phyloP scores from a whole-genome alignment of 2,797 vertebrate genomes.

The Holocentrus rufus region DNA sequence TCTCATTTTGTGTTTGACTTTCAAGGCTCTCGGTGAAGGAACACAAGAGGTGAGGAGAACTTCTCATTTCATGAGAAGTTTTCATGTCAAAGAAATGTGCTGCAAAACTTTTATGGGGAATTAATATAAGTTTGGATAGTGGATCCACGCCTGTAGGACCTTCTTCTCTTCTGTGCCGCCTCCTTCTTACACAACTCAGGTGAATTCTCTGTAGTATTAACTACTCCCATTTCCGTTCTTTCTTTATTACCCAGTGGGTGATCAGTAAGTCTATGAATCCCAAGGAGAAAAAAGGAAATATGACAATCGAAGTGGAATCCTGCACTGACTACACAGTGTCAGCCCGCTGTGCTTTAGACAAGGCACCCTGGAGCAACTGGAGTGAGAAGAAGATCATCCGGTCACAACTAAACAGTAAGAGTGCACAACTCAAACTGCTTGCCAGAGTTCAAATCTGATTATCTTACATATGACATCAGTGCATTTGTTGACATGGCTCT shows the following conservation, averaged over 20 bases:
- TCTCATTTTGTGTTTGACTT: background rate
- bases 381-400: slow-evolving; percentile 42
- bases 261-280: background rate
- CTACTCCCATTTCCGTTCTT: background rate
- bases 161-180: no score
- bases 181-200: background rate
- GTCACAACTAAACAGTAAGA: slow-evolving; percentile 69
- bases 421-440: background rate
- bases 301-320: slow-evolving; percentile 43
- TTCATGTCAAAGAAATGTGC: background rate
- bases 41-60: slow-evolving; percentile 23
- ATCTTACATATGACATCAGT: no score
- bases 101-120: background rate
- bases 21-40: slow-evolving; percentile 12
- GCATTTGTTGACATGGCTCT: no score
- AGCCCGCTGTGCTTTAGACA: slow-evolving; percentile 59
- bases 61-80: background rate
- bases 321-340: slow-evolving; percentile 65
- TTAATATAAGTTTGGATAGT: background rate
- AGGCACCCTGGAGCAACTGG: slow-evolving; percentile 73
- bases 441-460: no score
- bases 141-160: no score
- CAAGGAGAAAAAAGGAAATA: accelerated
- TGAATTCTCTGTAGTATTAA: background rate
- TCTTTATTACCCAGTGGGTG: slow-evolving; percentile 8